These are phyloP conservation scores for Apus apus DNA, from an alignment of 2,113 vertebrate genomes.

Conservation along the genomic window DNA sequence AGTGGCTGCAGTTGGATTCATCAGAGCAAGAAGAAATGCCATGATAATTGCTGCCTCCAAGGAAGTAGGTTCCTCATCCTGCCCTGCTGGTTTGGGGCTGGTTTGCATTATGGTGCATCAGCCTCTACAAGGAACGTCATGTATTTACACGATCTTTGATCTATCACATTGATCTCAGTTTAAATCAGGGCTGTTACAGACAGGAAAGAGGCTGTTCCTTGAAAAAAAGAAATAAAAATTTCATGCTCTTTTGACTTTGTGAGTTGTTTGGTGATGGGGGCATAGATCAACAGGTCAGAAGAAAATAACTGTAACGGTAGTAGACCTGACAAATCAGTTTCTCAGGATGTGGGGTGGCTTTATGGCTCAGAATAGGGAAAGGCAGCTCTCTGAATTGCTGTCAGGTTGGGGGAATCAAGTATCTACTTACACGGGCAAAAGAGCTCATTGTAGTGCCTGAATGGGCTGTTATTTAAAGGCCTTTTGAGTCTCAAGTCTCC, in stretches of 20 bases:
- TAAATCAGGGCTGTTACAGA: neutral
- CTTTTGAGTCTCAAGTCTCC: neutral
- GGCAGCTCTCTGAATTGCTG: neutral
- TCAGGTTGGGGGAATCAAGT: neutral
- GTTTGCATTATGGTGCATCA: neutral
- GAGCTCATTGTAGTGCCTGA: slow-evolving; percentile 6
- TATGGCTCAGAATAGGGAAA: neutral
- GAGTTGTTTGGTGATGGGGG: neutral
- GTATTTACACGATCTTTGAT: neutral
- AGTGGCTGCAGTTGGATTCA: neutral
- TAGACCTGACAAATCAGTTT: neutral
- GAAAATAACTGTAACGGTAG: neutral
- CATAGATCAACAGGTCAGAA: neutral
- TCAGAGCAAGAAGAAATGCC: neutral
- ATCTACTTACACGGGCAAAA: neutral
- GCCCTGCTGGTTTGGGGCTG: neutral
- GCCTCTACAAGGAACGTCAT: neutral
- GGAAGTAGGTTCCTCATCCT: neutral
- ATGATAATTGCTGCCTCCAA: neutral
- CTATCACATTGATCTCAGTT: neutral
- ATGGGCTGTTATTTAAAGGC: slow-evolving; percentile 40
- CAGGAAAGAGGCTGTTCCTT: neutral
- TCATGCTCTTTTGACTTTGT: neutral
- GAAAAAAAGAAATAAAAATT: neutral
- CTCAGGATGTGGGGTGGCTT: neutral